A percentile compares a stretch with the other conserved stretches of the same genome.
phyloP scores from a whole-genome alignment of 2,888 invertebrate species.

The Laothoe populi region DNA sequence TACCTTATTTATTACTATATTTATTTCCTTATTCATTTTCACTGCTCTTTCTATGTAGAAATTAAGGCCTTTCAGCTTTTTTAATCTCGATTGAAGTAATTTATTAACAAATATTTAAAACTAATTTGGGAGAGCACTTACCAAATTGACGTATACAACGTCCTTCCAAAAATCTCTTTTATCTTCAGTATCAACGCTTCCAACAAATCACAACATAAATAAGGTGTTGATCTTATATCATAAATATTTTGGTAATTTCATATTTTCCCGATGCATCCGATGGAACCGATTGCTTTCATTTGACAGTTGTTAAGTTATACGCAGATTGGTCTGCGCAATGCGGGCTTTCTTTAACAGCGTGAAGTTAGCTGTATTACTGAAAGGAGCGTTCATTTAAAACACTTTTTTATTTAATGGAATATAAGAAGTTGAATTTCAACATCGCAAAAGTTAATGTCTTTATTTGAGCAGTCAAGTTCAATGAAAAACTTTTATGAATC shows the following conservation, averaged over 20 bases:
- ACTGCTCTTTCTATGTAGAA: not conserved
- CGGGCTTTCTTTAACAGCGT: slow-evolving; percentile 53
- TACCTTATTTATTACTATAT: no score
- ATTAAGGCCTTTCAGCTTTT: not conserved
- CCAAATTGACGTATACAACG: not conserved
- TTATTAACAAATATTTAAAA: not conserved
- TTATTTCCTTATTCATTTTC: not conserved
- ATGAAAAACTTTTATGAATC: no score
- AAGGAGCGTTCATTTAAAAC: no score
- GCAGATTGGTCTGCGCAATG: slow-evolving; percentile 61
- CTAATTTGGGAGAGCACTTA: slow-evolving; percentile 7
- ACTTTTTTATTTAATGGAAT: no score
- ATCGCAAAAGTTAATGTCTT: no score
- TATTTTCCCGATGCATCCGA: slow-evolving; percentile 38
- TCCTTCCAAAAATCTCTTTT: not conserved
- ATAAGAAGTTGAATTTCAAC: no score
- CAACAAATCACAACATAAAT: not conserved
- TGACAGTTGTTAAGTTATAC: slow-evolving; percentile 55
- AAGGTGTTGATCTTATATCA: not conserved
- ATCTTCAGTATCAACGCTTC: not conserved
- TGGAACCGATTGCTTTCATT: slow-evolving; percentile 41
- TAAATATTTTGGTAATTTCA: slow-evolving; percentile 23
- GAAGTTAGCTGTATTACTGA: slow-evolving; percentile 58
- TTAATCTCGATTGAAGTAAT: not conserved
- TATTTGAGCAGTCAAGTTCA: no score